phyloP scores from a whole-genome alignment of 2,888 invertebrate genomes.

The Amorpha juglandis region DNA sequence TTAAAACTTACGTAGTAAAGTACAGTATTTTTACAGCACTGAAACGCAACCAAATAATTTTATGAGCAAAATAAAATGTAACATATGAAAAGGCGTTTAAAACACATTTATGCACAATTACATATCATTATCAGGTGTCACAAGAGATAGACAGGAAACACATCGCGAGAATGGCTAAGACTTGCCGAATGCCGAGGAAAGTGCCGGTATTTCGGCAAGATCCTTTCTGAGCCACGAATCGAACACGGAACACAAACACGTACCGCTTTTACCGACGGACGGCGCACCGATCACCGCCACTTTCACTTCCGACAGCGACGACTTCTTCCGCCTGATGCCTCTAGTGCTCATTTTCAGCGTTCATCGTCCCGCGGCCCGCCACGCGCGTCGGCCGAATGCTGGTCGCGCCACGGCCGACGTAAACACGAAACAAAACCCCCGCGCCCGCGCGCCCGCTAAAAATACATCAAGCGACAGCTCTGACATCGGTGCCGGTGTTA shows the following conservation, averaged over 20 bases:
- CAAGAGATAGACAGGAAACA: neutral
- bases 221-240: neutral
- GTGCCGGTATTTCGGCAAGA: neutral
- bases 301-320: slow-evolving; percentile 94
- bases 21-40: slow-evolving; percentile 1
- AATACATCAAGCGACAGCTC: slow-evolving; percentile 79
- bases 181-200: neutral
- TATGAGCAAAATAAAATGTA: slow-evolving; percentile 5
- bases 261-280: slow-evolving; percentile 96
- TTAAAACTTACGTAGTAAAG: slow-evolving; percentile 13
- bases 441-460: slow-evolving; percentile 69
- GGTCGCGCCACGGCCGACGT: slow-evolving; percentile 53
- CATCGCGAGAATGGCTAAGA: neutral
- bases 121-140: neutral
- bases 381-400: slow-evolving; percentile 55
- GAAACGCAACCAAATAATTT: slow-evolving; percentile 8
- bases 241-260: slow-evolving; percentile 54
- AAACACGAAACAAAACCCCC: slow-evolving; percentile 61
- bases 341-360: slow-evolving; percentile 87
- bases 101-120: neutral
- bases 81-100: neutral
- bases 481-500: slow-evolving; percentile 77
- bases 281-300: slow-evolving; percentile 95
- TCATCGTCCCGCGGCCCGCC: slow-evolving; percentile 33
- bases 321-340: slow-evolving; percentile 94